Evolutionary conservation across 1,140 invertebrate genomes (phyloP).

Genomic region (Temnothorax longispinosus): DNA sequence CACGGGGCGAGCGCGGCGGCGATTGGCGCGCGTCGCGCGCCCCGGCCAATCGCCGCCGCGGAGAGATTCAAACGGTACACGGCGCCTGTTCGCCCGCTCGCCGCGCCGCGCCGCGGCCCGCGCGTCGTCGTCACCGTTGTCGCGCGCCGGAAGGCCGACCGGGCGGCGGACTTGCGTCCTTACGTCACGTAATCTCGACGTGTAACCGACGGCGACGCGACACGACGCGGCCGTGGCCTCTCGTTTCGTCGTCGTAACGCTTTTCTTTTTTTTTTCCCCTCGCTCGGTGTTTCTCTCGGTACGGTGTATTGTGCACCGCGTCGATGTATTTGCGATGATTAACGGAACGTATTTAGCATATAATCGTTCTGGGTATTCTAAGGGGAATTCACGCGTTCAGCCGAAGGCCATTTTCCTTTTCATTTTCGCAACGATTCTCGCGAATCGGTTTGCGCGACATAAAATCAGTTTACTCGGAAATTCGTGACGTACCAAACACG

Average conservation of each 20-base stretch:
- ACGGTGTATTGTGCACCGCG: slow-evolving; percentile 4
- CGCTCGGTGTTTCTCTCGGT: neutral
- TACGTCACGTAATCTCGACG: slow-evolving; percentile 17
- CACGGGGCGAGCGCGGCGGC: slow-evolving; percentile 65
- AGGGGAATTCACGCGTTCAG: neutral
- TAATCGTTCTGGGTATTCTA: neutral
- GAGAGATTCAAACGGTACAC: slow-evolving; percentile 74
- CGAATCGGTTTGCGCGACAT: neutral
- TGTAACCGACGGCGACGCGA: slow-evolving; percentile 21
- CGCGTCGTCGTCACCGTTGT: slow-evolving; percentile 32
- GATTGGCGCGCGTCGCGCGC: slow-evolving; percentile 72
- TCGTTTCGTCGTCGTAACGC: slow-evolving; percentile 17
- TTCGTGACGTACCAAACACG: neutral
- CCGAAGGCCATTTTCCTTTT: neutral
- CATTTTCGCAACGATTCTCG: neutral
- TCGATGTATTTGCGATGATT: slow-evolving; percentile 10
- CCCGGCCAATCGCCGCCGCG: slow-evolving; percentile 61
- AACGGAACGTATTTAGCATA: neutral
- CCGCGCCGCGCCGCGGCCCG: neutral
- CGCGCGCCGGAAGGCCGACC: slow-evolving; percentile 50
- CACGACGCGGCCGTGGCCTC: slow-evolving; percentile 20
- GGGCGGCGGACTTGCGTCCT: neutral
- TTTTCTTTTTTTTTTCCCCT: neutral
- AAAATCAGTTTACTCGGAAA: neutral
- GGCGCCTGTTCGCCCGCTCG: neutral